These are phyloP conservation scores for Pelobates fuscus DNA, from an alignment of 2,113 vertebrate genomes.

Conservation along the genomic window DNA sequence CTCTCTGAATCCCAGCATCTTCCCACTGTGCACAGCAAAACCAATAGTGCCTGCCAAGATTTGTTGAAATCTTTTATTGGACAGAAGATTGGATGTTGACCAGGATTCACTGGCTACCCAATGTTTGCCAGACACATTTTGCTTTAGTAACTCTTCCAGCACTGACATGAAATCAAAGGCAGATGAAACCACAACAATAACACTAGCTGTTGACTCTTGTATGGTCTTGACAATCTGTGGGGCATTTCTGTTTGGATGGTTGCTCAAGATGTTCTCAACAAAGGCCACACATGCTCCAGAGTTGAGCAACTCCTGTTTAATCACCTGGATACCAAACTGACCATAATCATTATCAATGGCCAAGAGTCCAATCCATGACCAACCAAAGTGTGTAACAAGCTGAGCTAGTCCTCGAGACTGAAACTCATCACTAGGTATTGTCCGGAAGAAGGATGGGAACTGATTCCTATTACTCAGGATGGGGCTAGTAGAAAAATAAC, in stretches of 20 bases:
- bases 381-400: constrained; percentile 33
- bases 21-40: constrained; percentile 28
- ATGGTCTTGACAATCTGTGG: not conserved
- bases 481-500: constrained; percentile 33
- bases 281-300: constrained; percentile 35
- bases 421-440: constrained; percentile 56
- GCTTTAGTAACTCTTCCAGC: constrained; percentile 16
- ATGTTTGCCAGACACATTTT: constrained; percentile 3
- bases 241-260: not conserved
- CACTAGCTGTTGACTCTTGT: constrained; percentile 16
- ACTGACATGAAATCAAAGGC: constrained; percentile 2
- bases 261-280: not conserved
- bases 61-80: not conserved
- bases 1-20: constrained; percentile 39
- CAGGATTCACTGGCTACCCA: constrained; percentile 35
- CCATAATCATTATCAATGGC: constrained; percentile 26
- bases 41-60: constrained; percentile 17
- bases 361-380: constrained; percentile 27
- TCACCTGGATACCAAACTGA: not conserved
- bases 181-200: not conserved
- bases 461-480: constrained; percentile 28
- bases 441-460: constrained; percentile 60
- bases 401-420: constrained; percentile 38
- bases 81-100: constrained; percentile 18
- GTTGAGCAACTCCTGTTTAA: constrained; percentile 21